Base-by-base conservation (phyloP, 2,113 vertebrate species). In the Desmodus rotundus region DNA sequence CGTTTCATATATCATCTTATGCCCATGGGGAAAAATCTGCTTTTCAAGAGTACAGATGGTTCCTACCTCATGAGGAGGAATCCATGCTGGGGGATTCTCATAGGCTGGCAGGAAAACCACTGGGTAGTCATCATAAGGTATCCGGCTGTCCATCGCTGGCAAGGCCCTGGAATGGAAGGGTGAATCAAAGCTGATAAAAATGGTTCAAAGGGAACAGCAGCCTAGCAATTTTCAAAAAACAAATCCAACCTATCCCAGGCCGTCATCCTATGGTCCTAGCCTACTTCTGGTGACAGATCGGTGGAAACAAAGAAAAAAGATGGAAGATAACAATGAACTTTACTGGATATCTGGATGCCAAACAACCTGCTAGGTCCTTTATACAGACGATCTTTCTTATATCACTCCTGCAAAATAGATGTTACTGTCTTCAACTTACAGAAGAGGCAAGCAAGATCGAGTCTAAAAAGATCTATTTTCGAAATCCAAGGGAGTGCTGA, bases 31-130 rank as follows among this genome's bases (percentile, higher is more conserved):
- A 14, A 58, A 73, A 91, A 87, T 43, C 43, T 41, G 50, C 41
- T 92, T 76, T 17, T 80, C n/a, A 41, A 78, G 43, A 52, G 54
- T 16, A 95, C 4, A 82, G 85, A 70, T 28, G 58, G 56, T 65
- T 85, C 98, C 70, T 95, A 99, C 99, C 98, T 99, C 99, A 45
- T 99, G 99, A 36, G 99, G 98, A 20, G 99, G 98, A 54, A 99
- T 99, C 99, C 99, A 99, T 20, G 99, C 99, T 41, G 99, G 99
- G 1, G 99, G 99, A 89, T 99, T 99, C 97, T 99, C 99, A 94
- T 99, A 99, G 2, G 99, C 99, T 56, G 99, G 99, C 93, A 99
- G 98, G 96, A 99, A 99, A 2, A 99, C 99, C 93, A 99, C 99
- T 0, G 99, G 99, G 72, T 99, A 99, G 80, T 99, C 99, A 82